Evolutionary conservation across 2,113 vertebrate species (phyloP).

Genomic region (Indicator indicator): DNA sequence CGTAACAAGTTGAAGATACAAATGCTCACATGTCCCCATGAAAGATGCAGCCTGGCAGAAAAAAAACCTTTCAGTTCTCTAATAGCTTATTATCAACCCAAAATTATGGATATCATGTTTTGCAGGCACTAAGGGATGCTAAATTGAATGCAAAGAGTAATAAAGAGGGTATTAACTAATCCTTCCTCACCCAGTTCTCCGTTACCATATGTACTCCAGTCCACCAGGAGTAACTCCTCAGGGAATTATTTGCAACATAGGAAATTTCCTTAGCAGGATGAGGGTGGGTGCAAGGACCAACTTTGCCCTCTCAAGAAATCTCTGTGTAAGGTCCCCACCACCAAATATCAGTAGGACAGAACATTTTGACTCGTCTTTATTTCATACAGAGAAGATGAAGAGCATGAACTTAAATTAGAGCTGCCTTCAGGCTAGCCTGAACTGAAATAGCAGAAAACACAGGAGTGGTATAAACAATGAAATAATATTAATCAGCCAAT

Average conservation of each 20-base stretch:
- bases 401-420: neutral
- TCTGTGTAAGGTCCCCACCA: neutral
- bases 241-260: neutral
- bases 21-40: neutral
- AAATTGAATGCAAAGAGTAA: neutral
- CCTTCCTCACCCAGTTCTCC: neutral
- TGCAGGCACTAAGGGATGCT: neutral
- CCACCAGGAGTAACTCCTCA: neutral
- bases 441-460: neutral
- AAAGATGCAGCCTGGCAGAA: neutral
- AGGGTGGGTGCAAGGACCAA: neutral
- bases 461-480: neutral
- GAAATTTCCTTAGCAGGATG: neutral
- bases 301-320: neutral
- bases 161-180: neutral
- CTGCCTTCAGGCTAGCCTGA: neutral
- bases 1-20: neutral
- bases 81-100: neutral
- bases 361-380: neutral
- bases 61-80: neutral
- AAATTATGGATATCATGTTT: neutral
- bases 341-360: neutral
- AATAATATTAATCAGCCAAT: neutral
- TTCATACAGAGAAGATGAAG: neutral
- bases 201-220: neutral